These are phyloP conservation scores for Aspiorhynchus laticeps DNA, from an alignment of 2,113 vertebrate genomes.

Conservation along the genomic window DNA sequence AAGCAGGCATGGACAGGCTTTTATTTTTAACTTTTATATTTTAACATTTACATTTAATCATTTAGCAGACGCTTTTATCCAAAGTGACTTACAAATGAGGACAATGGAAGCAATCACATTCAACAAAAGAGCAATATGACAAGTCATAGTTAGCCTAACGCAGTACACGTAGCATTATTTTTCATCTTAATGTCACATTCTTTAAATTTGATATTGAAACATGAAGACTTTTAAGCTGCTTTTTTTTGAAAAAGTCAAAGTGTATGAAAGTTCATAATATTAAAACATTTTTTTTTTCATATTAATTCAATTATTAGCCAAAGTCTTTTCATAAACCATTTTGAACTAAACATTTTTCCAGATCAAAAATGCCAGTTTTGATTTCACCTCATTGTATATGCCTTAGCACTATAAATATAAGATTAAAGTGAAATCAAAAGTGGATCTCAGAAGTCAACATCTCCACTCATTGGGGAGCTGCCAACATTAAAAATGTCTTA, in stretches of 20 bases:
- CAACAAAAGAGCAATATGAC: no score
- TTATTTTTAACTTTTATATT: no score
- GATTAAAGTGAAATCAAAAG: conserved; percentile 19
- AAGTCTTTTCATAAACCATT: neutral
- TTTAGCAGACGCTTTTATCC: no score
- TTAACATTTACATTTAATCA: no score
- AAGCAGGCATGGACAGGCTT: no score
- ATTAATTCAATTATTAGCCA: neutral
- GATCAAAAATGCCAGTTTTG: neutral
- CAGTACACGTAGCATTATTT: no score
- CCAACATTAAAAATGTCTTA: neutral
- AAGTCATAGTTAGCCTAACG: no score
- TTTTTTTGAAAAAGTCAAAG: neutral
- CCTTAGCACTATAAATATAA: neutral
- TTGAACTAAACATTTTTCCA: neutral
- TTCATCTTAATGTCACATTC: neutral
- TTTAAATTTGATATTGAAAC: neutral
- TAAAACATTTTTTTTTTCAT: neutral
- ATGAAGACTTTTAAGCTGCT: neutral
- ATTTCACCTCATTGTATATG: neutral
- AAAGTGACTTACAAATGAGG: no score
- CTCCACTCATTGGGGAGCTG: neutral
- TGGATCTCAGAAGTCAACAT: neutral
- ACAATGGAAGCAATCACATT: no score
- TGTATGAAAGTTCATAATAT: neutral